Evolutionary conservation across 2,797 vertebrate species (phyloP).

Genomic region (Neosilurus hyrtlii): DNA sequence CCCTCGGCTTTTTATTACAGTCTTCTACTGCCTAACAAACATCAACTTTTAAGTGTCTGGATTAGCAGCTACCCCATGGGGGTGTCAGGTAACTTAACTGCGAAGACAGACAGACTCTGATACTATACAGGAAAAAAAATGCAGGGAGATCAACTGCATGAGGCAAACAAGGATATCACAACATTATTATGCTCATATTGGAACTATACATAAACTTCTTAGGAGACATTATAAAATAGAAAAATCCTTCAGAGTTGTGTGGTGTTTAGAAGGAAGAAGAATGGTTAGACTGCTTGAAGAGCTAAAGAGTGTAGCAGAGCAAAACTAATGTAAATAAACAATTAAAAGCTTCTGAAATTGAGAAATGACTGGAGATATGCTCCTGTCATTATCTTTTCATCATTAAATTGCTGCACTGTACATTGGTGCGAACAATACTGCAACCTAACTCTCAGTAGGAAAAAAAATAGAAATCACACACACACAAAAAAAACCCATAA

Average conservation of each 20-base stretch:
- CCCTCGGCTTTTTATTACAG: slow-evolving; percentile 42
- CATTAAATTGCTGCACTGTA: background rate
- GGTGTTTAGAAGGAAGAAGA: background rate
- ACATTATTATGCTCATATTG: background rate
- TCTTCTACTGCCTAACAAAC: slow-evolving; percentile 24
- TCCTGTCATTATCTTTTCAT: background rate
- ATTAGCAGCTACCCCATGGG: slow-evolving; percentile 46
- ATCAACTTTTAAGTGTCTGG: slow-evolving; percentile 47
- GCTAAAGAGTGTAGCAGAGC: background rate
- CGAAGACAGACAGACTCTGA: slow-evolving; percentile 36
- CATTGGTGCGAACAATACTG: background rate
- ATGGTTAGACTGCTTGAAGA: background rate
- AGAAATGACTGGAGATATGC: background rate
- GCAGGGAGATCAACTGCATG: background rate
- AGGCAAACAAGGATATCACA: background rate
- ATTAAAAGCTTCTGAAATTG: background rate
- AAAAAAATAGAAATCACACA: background rate
- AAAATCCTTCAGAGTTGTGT: background rate
- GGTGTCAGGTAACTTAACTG: slow-evolving; percentile 45
- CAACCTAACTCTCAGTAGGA: background rate
- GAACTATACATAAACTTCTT: background rate
- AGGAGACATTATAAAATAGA: background rate
- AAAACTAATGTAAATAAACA: background rate
- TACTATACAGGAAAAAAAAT: slow-evolving; percentile 3
- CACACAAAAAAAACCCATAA: background rate